Evolutionary conservation across 2,797 vertebrate species (phyloP).

Genomic region (Odontamblyopus lacepedii): DNA sequence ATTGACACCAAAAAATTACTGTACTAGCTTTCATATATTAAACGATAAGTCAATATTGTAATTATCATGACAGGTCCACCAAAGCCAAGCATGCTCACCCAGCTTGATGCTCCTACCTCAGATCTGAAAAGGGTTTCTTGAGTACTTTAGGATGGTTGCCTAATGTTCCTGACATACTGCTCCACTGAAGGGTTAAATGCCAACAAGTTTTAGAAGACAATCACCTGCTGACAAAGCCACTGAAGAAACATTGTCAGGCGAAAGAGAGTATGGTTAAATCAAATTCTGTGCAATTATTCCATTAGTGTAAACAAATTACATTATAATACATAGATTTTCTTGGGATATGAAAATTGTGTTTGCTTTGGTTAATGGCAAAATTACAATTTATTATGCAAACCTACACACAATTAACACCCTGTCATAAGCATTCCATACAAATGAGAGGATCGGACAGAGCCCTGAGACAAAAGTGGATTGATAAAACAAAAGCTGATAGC

Average conservation of each 20-base stretch:
- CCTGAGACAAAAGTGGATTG: slow-evolving; percentile 23
- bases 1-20: too few species aligned
- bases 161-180: background rate
- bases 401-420: slow-evolving; percentile 25
- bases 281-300: background rate
- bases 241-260: background rate
- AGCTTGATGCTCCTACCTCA: background rate
- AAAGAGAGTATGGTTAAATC: background rate
- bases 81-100: background rate
- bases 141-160: background rate
- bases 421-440: slow-evolving; percentile 19
- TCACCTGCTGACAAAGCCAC: background rate
- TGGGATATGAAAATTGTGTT: background rate
- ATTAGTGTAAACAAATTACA: background rate
- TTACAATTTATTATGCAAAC: background rate
- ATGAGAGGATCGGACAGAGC: slow-evolving; percentile 40
- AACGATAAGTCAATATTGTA: too few species aligned
- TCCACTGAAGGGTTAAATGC: background rate
- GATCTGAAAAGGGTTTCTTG: background rate
- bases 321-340: background rate
- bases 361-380: slow-evolving; percentile 4
- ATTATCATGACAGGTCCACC: background rate
- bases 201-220: background rate
- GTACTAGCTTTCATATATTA: too few species aligned
- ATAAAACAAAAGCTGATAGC: slow-evolving; percentile 56